phyloP scores from a whole-genome alignment of 2,888 invertebrate genomes.

The Epistrophe grossulariae region DNA sequence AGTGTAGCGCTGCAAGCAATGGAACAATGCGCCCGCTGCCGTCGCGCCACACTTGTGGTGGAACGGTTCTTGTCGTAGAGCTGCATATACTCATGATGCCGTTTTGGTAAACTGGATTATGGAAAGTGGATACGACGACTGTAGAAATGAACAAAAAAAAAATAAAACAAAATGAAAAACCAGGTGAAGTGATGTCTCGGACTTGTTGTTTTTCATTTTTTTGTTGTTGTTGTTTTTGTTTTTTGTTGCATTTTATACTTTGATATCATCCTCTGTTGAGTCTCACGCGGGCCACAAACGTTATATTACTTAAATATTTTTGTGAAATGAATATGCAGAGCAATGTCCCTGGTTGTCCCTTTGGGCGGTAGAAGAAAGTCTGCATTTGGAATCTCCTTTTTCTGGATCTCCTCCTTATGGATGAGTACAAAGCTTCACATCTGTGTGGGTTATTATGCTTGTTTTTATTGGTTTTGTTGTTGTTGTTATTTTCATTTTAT shows the following conservation, averaged over 20 bases:
- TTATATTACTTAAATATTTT: constrained; percentile 34
- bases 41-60: not conserved
- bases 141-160: not conserved
- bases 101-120: constrained; percentile 64
- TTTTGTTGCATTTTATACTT: not conserved
- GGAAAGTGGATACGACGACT: constrained; percentile 45
- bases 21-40: constrained; percentile 48
- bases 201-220: constrained; percentile 27
- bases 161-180: constrained; percentile 17
- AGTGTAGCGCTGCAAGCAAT: constrained; percentile 45
- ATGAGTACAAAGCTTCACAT: constrained; percentile 2
- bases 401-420: not conserved
- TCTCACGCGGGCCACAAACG: constrained; percentile 10
- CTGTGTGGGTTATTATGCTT: not conserved
- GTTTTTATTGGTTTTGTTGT: not conserved
- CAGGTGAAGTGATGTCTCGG: constrained; percentile 60
- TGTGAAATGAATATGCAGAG: constrained; percentile 43
- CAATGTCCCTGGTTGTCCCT: constrained; percentile 58
- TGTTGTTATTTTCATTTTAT: not conserved
- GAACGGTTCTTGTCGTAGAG: constrained; percentile 70
- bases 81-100: constrained; percentile 60
- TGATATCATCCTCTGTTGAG: constrained; percentile 30
- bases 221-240: constrained; percentile 4
- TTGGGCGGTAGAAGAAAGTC: constrained; percentile 30
- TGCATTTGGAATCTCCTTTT: constrained; percentile 11